Evolutionary conservation across 1,140 invertebrate genomes (phyloP), one percentile per base, ranked within the genome.

Genomic region (Drosophila nebulosa): DNA sequence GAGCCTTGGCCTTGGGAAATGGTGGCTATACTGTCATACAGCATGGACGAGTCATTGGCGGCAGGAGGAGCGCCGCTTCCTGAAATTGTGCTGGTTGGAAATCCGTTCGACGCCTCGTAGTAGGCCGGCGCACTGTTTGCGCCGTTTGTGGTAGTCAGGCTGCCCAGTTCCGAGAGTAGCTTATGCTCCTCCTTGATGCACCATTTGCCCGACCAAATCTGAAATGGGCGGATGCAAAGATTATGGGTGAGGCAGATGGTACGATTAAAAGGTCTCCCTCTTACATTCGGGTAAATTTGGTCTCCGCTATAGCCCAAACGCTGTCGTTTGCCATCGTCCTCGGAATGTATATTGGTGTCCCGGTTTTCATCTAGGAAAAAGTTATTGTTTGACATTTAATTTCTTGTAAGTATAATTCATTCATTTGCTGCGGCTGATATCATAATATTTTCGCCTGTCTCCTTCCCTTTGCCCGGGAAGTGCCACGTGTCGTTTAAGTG

Each of bases 111-210:
- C 58, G 92, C 78, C 69, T 95, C 94, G 85, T 95, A 95, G 90
- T 95, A 95, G n/a, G 92, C 74, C 14, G 88, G 68, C 1, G 91
- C 78, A 53, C 46, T 91, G 27, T 83, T 89, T n/a, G n/a, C n/a
- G 56, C 90, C 91, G 24, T 56, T 78, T 18, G 61, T 69, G 39
- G 90, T 56, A 57, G 92, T 94, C 74, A 93, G 90, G 35, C 94
- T 94, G 7, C 95, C 95, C 5, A 97, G 93, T 89, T 97, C 96
- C 21, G 95, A 96, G 52, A 97, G 91, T 55, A 97, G 92, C 92
- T 97, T 97, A 92, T 96, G 96, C 86, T 97, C 96, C 91, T 97
- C 96, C 91, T 97, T 97, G 79, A 97, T 95, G 89, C 95, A 96
- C 96, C 96, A 97, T 93, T 97, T 97, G 71, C 94, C 94, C 46